phyloP scores from a whole-genome alignment of 2,113 vertebrate species.

The Ibidorhyncha struthersii region DNA sequence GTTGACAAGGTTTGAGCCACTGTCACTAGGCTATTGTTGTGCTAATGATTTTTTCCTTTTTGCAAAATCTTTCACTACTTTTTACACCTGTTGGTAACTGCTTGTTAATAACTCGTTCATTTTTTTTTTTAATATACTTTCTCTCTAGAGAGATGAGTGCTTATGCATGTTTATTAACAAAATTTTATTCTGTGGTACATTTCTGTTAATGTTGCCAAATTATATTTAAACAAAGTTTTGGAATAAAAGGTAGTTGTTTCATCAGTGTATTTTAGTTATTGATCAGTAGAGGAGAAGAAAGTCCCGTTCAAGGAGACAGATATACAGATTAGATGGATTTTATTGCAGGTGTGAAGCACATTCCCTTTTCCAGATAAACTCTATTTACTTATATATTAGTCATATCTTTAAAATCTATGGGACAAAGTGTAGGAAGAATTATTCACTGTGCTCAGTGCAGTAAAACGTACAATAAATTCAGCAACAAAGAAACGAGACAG shows the following conservation, averaged over 20 bases:
- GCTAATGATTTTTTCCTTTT: background rate
- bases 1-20: background rate
- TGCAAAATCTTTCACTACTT: background rate
- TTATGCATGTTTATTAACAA: background rate
- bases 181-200: background rate
- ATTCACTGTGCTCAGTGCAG: background rate
- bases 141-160: background rate
- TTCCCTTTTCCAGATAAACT: background rate
- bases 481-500: background rate
- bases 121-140: background rate
- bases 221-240: background rate
- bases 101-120: background rate
- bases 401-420: background rate
- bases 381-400: background rate
- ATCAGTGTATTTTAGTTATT: background rate
- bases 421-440: background rate
- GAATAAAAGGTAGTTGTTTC: background rate
- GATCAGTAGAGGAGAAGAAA: background rate
- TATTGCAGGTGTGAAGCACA: background rate
- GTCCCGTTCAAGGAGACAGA: background rate
- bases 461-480: background rate
- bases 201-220: background rate
- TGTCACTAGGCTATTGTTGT: background rate
- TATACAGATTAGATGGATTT: background rate
- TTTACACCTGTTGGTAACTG: background rate